These are phyloP conservation scores for Pterois miles DNA, from an alignment of 2,797 vertebrate species.

Conservation along the genomic window DNA sequence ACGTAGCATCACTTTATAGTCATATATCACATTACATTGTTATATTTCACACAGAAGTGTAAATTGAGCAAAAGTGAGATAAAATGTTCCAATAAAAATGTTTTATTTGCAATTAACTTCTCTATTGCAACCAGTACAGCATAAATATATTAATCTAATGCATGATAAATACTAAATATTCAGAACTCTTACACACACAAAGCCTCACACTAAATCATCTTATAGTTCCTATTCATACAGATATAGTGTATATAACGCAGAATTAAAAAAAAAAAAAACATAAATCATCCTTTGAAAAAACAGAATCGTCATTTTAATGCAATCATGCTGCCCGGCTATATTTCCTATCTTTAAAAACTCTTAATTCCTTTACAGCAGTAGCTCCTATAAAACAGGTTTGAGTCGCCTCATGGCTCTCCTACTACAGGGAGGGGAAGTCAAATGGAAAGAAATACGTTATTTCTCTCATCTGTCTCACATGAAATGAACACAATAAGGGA, in stretches of 20 bases:
- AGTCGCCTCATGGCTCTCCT: neutral
- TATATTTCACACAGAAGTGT: neutral
- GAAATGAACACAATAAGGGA: neutral
- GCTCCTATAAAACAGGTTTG: neutral
- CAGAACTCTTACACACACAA: neutral
- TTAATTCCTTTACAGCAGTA: neutral
- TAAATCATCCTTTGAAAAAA: slow-evolving; percentile 13
- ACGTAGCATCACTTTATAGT: neutral
- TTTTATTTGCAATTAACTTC: slow-evolving; percentile 8
- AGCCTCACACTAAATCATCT: neutral
- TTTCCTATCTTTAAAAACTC: neutral
- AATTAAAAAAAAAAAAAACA: too few species aligned
- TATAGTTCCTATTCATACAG: neutral
- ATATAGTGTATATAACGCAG: neutral
- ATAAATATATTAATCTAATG: slow-evolving; percentile 32
- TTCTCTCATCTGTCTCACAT: neutral
- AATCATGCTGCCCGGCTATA: neutral
- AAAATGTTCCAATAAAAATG: neutral
- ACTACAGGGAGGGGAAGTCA: neutral
- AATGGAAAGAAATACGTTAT: neutral
- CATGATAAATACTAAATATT: slow-evolving; percentile 4
- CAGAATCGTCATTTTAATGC: neutral
- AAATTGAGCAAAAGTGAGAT: neutral
- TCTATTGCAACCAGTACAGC: neutral
- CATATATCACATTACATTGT: neutral